Percentiles rank a stretch among this genome's conserved stretches.
Conservation (phyloP, 1,140 invertebrate species). For the Acromyrmex heyeri region DNA sequence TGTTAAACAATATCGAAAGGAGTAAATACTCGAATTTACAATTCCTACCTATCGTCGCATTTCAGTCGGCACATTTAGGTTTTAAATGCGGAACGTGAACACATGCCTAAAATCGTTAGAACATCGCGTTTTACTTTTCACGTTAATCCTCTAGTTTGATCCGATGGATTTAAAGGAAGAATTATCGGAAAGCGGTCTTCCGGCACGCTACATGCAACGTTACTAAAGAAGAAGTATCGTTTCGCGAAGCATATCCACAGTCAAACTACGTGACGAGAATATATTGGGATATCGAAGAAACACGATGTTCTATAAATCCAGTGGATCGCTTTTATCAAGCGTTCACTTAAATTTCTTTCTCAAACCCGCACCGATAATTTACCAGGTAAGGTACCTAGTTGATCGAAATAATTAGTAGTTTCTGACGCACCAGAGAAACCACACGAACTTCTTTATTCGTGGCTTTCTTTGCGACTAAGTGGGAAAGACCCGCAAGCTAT, state of each 20-base stretch:
- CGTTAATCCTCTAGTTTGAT: constrained; percentile 6
- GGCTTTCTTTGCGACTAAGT: constrained; percentile 19
- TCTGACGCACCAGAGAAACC: constrained; percentile 18
- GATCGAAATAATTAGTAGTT: constrained; percentile 53
- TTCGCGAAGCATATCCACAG: not conserved
- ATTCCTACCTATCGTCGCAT: not conserved
- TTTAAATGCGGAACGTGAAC: constrained; percentile 10
- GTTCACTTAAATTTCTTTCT: not conserved
- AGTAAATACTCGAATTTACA: not conserved
- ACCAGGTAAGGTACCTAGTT: not conserved
- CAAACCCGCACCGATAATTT: not conserved
- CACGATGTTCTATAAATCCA: constrained; percentile 24
- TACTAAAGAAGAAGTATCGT: constrained; percentile 45
- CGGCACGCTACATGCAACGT: not conserved
- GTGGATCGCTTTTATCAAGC: not conserved
- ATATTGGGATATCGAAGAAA: not conserved
- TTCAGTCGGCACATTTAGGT: not conserved
- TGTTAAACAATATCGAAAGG: constrained; percentile 11
- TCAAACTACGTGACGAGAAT: constrained; percentile 40
- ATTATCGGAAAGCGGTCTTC: constrained; percentile 22
- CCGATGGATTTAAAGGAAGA: not conserved
- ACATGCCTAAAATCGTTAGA: constrained; percentile 1
- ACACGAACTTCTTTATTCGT: constrained; percentile 3
- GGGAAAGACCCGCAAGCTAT: not conserved
- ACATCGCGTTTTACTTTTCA: not conserved